Percentiles rank a stretch among this genome's conserved stretches.
Conservation (phyloP, 2,797 vertebrate species). For the Clamator glandarius region DNA sequence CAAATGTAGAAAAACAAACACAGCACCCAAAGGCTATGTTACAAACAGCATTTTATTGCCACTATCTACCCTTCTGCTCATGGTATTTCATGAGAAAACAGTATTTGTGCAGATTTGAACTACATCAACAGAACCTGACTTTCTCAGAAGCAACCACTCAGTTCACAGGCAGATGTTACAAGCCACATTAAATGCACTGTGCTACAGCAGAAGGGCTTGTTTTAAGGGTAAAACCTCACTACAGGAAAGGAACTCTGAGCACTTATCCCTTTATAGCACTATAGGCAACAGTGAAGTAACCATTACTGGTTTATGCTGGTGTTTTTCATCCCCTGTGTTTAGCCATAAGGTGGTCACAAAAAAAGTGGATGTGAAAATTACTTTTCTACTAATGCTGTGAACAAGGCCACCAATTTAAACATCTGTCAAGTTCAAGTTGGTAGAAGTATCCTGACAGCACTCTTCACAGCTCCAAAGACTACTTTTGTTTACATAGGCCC, state of each 20-base stretch:
- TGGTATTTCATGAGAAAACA: not conserved
- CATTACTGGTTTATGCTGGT: not conserved
- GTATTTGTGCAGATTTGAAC: accelerated
- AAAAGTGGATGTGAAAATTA: not conserved
- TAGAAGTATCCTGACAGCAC: not conserved
- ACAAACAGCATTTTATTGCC: accelerated
- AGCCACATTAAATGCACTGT: not conserved
- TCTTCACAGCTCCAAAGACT: not conserved
- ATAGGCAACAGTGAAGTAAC: not conserved
- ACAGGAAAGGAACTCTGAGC: not conserved
- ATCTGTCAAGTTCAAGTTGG: too few species aligned
- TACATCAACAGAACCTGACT: not conserved
- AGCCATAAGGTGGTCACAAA: accelerated
- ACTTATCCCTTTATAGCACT: not conserved
- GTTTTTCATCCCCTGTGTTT: accelerated
- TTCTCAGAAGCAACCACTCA: too few species aligned
- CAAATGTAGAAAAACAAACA: accelerated
- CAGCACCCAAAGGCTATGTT: not conserved
- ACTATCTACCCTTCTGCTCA: accelerated
- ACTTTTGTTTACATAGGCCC: not conserved
- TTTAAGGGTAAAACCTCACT: not conserved
- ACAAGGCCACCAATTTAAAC: not conserved
- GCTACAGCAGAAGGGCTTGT: not conserved
- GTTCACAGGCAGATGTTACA: not conserved
- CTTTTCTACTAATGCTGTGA: not conserved